Conservation (phyloP, 2,888 invertebrate species). For the Biston betularia region DNA sequence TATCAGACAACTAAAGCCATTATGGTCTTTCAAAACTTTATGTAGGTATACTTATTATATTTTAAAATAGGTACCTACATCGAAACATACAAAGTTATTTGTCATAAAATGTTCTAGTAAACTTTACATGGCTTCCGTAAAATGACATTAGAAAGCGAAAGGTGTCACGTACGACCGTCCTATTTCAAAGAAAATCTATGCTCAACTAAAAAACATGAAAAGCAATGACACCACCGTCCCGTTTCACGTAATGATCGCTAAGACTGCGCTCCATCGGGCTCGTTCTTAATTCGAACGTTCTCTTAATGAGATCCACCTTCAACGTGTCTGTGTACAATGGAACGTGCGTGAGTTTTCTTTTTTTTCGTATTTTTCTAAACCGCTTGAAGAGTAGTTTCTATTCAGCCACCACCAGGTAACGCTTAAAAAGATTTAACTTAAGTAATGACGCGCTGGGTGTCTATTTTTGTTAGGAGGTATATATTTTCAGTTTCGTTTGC, state of each 20-base stretch:
- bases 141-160: not conserved
- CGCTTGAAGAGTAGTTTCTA: constrained; percentile 73
- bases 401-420: constrained; percentile 74
- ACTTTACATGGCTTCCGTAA: not conserved
- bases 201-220: constrained; percentile 43
- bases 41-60: too few species aligned
- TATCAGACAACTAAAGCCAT: too few species aligned
- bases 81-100: not conserved
- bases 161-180: constrained; percentile 2
- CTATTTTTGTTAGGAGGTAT: constrained; percentile 29
- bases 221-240: constrained; percentile 58
- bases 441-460: constrained; percentile 73
- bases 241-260: constrained; percentile 81
- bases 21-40: not conserved
- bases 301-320: constrained; percentile 84
- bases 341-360: constrained; percentile 79
- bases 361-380: constrained; percentile 61
- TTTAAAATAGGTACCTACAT: too few species aligned
- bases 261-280: constrained; percentile 80
- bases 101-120: not conserved
- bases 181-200: constrained; percentile 27
- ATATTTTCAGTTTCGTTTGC: constrained; percentile 14
- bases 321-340: constrained; percentile 79
- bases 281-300: constrained; percentile 79
- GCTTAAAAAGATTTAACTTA: constrained; percentile 81